Evolutionary conservation across 1,140 invertebrate species (phyloP).

Genomic region (Plectrocnemia conspersa): DNA sequence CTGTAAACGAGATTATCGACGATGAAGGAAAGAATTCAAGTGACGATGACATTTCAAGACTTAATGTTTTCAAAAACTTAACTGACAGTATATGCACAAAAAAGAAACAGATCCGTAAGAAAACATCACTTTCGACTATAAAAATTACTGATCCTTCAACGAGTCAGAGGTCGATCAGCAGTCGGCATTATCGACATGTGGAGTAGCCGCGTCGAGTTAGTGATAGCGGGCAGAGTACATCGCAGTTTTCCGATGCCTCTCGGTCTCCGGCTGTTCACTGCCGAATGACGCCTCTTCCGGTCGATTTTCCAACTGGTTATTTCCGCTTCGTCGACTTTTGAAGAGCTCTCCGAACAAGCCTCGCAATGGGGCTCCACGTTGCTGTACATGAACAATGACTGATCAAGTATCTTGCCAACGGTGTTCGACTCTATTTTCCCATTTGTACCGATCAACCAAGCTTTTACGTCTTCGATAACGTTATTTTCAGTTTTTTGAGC

Average conservation of each 20-base stretch:
- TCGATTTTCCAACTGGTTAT: constrained; percentile 35
- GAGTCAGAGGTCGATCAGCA: constrained; percentile 47
- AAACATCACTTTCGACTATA: too few species aligned
- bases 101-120: too few species aligned
- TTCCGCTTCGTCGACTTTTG: constrained; percentile 13
- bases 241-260: constrained; percentile 37
- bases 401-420: constrained; percentile 28
- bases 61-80: too few species aligned
- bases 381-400: constrained; percentile 38
- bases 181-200: constrained; percentile 32
- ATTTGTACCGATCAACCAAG: not conserved
- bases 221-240: constrained; percentile 39
- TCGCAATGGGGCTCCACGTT: constrained; percentile 22
- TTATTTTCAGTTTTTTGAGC: constrained; percentile 1
- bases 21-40: too few species aligned
- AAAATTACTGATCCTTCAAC: constrained; percentile 40
- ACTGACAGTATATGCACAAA: too few species aligned
- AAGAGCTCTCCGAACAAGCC: constrained; percentile 4
- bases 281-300: constrained; percentile 47
- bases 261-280: constrained; percentile 34
- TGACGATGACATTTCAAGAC: too few species aligned
- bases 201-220: constrained; percentile 44
- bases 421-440: constrained; percentile 13
- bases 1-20: too few species aligned
- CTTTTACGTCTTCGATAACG: not conserved